A percentile compares a stretch with the other conserved stretches of the same genome.
phyloP scores from a whole-genome alignment of 2,888 invertebrate species.

The Formica aserva region DNA sequence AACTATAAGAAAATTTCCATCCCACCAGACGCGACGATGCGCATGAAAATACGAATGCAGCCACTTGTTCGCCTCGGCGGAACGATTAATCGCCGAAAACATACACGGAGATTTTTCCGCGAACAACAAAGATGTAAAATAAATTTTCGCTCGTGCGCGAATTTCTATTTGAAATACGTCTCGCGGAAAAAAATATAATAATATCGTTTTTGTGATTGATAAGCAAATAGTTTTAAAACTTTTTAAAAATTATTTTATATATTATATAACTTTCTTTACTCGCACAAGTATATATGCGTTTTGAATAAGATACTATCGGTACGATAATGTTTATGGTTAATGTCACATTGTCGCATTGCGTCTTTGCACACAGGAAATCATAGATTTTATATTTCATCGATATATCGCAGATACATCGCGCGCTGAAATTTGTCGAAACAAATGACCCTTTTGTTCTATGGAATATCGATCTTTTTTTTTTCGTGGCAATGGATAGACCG shows the following conservation, averaged over 20 bases:
- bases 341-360: neutral
- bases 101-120: slow-evolving; percentile 8
- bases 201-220: slow-evolving; percentile 12
- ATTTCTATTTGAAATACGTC: neutral
- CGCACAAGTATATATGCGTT: neutral
- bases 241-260: slow-evolving; percentile 39
- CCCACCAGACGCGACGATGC: slow-evolving; percentile 65
- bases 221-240: slow-evolving; percentile 25
- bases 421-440: slow-evolving; percentile 38
- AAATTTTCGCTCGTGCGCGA: slow-evolving; percentile 14
- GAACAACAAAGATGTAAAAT: slow-evolving; percentile 4
- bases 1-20: slow-evolving; percentile 62
- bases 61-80: slow-evolving; percentile 42
- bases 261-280: neutral
- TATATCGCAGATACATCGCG: neutral
- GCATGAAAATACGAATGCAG: slow-evolving; percentile 64
- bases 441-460: slow-evolving; percentile 16
- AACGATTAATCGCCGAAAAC: slow-evolving; percentile 61
- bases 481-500: neutral
- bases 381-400: slow-evolving; percentile 28
- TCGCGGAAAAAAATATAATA: neutral
- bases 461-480: slow-evolving; percentile 20
- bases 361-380: neutral
- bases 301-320: neutral
- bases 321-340: neutral